Conservation (phyloP, 2,797 vertebrate species). For the Typhlichthys eigenmanni region DNA sequence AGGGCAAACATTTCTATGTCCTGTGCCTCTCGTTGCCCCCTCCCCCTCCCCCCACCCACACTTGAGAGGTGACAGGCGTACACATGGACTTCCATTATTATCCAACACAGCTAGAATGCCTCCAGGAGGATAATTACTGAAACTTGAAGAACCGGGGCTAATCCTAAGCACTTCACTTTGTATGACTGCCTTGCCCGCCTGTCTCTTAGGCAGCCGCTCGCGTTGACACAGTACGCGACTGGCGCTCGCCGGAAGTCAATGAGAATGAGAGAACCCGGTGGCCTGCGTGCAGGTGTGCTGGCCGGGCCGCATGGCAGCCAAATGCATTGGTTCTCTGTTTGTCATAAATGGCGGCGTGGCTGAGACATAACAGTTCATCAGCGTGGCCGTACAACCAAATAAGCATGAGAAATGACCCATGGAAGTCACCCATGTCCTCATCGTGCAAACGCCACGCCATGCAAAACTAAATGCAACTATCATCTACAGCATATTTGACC, state of each 20-base stretch:
- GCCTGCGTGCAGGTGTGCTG: slow-evolving; percentile 56
- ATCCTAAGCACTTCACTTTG: slow-evolving; percentile 82
- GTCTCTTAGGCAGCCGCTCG: slow-evolving; percentile 75
- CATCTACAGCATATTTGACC: too few relatives aligned
- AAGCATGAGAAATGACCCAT: slow-evolving; percentile 16
- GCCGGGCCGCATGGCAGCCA: slow-evolving; percentile 56
- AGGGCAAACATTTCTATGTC: slow-evolving; percentile 77
- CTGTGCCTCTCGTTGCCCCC: slow-evolving; percentile 69
- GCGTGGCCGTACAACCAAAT: slow-evolving; percentile 29
- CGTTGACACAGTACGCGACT: slow-evolving; percentile 74
- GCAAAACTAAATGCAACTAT: not conserved
- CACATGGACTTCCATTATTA: slow-evolving; percentile 79
- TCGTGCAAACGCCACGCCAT: too few relatives aligned
- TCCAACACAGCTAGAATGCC: slow-evolving; percentile 77
- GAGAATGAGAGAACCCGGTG: slow-evolving; percentile 71
- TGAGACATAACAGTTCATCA: slow-evolving; percentile 52
- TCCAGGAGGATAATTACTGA: slow-evolving; percentile 82
- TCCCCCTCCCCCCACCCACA: slow-evolving; percentile 78
- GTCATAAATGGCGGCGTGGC: slow-evolving; percentile 51
- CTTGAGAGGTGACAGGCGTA: slow-evolving; percentile 81
- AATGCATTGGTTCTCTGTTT: slow-evolving; percentile 60
- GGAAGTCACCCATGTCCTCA: not conserved
- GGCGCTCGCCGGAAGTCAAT: slow-evolving; percentile 71
- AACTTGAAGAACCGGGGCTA: slow-evolving; percentile 79
- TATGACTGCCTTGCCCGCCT: slow-evolving; percentile 75